Conservation (phyloP, 2,888 invertebrate genomes). For the Coleophora flavipennella region DNA sequence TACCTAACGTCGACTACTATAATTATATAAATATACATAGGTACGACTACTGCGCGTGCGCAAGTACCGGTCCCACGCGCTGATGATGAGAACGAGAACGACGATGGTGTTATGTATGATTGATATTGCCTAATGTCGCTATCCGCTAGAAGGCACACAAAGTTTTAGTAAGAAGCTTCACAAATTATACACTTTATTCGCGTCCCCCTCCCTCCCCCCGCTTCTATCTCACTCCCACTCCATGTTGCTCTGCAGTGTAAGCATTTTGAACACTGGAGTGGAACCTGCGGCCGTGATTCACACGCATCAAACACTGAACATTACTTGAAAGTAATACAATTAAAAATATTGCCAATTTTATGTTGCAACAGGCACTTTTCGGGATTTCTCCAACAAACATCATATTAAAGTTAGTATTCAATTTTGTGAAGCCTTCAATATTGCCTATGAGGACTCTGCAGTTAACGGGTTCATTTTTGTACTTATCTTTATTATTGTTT, state of each 20-base stretch:
- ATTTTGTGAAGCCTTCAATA: conserved; percentile 60
- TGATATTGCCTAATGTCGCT: conserved; percentile 67
- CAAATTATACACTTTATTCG: conserved; percentile 41
- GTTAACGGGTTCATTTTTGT: conserved; percentile 51
- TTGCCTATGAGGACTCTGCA: conserved; percentile 59
- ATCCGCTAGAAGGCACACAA: conserved; percentile 72
- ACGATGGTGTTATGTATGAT: conserved; percentile 53
- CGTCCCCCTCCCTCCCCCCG: conserved; percentile 8
- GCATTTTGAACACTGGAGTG: too few species aligned
- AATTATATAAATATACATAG: conserved; percentile 31
- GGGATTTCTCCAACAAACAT: conserved; percentile 72
- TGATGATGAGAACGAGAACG: conserved; percentile 20
- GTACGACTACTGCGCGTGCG: conserved; percentile 24
- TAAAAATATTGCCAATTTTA: conserved; percentile 70
- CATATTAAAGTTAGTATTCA: conserved; percentile 60
- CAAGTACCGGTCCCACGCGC: conserved; percentile 29
- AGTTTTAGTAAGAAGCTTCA: conserved; percentile 71
- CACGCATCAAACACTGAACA: conserved; percentile 53
- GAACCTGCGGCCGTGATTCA: conserved; percentile 16
- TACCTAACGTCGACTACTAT: conserved; percentile 41
- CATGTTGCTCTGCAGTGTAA: conserved; percentile 18
- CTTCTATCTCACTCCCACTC: conserved; percentile 15
- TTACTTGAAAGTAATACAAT: conserved; percentile 55
- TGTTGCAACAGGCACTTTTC: conserved; percentile 71
- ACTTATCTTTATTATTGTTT: conserved; percentile 44